A percentile compares a stretch with the other conserved stretches of the same genome.
phyloP scores from a whole-genome alignment of 2,888 invertebrate genomes.

The Bugulina stolonifera region DNA sequence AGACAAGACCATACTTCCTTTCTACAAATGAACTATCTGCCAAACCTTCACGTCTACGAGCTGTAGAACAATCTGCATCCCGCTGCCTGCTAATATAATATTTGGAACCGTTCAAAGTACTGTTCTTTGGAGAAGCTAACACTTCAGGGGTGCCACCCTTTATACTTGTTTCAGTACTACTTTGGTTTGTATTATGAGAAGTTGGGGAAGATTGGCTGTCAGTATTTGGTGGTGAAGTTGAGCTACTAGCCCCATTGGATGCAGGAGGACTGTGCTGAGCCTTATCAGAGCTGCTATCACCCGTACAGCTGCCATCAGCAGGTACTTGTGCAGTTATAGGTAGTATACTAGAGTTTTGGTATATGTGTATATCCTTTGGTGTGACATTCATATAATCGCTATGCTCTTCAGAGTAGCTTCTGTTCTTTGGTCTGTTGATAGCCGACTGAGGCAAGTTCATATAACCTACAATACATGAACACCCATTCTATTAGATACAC shows the following conservation, averaged over 20 bases:
- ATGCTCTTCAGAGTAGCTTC: not conserved
- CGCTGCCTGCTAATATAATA: not conserved
- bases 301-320: no score
- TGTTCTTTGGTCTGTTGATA: not conserved
- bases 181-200: not conserved
- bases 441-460: conserved; percentile 13
- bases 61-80: not conserved
- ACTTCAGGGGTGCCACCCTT: no score
- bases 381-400: conserved; percentile 22
- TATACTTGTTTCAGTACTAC: not conserved
- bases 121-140: not conserved
- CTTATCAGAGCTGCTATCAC: no score
- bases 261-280: not conserved
- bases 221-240: not conserved
- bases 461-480: conserved; percentile 14
- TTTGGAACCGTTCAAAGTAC: not conserved
- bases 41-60: not conserved
- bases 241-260: not conserved
- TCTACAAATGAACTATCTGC: conserved; percentile 20
- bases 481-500: no score
- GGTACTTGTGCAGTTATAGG: not conserved
- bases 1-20: conserved; percentile 11
- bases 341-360: conserved; percentile 11
- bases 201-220: not conserved
- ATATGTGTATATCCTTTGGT: conserved; percentile 17